Percentiles rank a stretch among this genome's conserved stretches.
Conservation (phyloP, 2,888 invertebrate genomes). For the Schrankia costaestrigalis region DNA sequence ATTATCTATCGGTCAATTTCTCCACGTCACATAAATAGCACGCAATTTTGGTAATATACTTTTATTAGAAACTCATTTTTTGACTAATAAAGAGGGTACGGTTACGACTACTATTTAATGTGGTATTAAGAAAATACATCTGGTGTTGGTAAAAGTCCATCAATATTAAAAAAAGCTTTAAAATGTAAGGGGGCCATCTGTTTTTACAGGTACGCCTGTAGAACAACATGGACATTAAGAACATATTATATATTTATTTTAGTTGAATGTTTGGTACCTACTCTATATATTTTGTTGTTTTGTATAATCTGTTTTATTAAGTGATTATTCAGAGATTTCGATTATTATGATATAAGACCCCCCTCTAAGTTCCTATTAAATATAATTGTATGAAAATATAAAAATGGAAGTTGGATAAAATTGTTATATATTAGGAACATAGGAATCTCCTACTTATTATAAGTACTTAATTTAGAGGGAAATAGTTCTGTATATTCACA, state of each 20-base stretch:
- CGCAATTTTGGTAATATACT: conserved; percentile 31
- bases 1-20: conserved; percentile 31
- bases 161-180: conserved; percentile 23
- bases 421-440: conserved; percentile 30
- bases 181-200: conserved; percentile 48
- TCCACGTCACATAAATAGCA: conserved; percentile 34
- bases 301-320: conserved; percentile 44
- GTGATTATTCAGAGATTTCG: conserved; percentile 56
- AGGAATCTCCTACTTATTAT: conserved; percentile 74
- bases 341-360: conserved; percentile 39
- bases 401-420: conserved; percentile 25
- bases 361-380: conserved; percentile 63
- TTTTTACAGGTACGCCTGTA: conserved; percentile 75
- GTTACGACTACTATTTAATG: conserved; percentile 19
- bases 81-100: conserved; percentile 49
- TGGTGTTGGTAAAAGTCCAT: conserved; percentile 32
- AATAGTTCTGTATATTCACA: conserved; percentile 52
- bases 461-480: conserved; percentile 74
- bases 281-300: conserved; percentile 25
- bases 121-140: conserved; percentile 19
- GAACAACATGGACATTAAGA: conserved; percentile 60
- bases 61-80: conserved; percentile 19
- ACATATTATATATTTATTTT: conserved; percentile 50
- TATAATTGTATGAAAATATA: conserved; percentile 23
- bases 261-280: conserved; percentile 26